Base-by-base conservation (phyloP, 2,888 invertebrate genomes). In the Brachyopa scutellaris region DNA sequence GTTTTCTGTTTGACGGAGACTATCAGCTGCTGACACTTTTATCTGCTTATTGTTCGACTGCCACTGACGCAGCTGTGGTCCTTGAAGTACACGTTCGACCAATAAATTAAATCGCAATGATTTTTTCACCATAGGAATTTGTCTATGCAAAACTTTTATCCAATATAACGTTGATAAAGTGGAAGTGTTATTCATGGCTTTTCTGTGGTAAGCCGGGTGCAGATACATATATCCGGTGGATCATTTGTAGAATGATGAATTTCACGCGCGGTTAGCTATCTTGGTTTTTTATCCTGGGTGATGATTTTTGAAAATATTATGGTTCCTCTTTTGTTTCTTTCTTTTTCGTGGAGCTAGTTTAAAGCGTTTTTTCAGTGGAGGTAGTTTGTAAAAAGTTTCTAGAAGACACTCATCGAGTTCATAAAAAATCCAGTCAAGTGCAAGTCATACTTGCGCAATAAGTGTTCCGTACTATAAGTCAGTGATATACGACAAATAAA, bases 1-100 rank as follows among this genome's bases (percentile, higher is more conserved):
- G 31, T 0, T 61, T 33, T 53, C 36, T 11, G 45, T 21, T 8
- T 13, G 33, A n/a, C 21, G 51, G 59, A 17, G 7, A 36, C 45
- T 53, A 62, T 77, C 70, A 70, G 61, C 53, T 55, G 49, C 38
- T 77, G 70, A 38, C 61, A 67, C 33, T 21, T 57, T 55, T 59
- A 19, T 45, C 9, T 38, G 9, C 31, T 38, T 55, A 31, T 42
- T 49, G 38, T 70, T 70, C 40, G n/a, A n/a, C 26, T 49, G 26
- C 19, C n/a, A n/a, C n/a, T n/a, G 55, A 49, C 49, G 31, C 55
- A 15, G 40, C 31, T 69, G 49, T 49, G 47, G 36, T 38, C 6
- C 47, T 36, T 7, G 15, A 31, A 66, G 38, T 51, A 40, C 33
- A 26, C 31, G 31, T 31, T 51, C 51, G 17, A 31, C 17, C 31